Evolutionary conservation across 64 coral and sea anemone species (phyloP).

Genomic region (Montipora foliosa): DNA sequence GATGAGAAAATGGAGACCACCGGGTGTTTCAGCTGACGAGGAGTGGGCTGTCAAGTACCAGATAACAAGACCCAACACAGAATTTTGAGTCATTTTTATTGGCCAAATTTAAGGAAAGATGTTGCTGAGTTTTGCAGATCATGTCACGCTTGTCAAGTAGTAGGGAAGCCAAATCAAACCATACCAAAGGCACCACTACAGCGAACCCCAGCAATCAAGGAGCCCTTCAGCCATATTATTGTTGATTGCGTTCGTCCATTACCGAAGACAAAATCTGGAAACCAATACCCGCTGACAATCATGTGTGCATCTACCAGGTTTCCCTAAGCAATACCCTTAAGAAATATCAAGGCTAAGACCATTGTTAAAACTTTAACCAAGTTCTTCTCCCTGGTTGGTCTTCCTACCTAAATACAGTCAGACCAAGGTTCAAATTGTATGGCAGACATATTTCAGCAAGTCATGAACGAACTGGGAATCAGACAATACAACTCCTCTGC

Average conservation of each 20-base stretch:
- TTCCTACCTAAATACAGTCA: constrained; percentile 61
- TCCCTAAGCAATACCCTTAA: constrained; percentile 66
- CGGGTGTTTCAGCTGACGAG: constrained; percentile 34
- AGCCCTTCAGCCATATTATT: constrained; percentile 40
- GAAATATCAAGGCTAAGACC: constrained; percentile 65
- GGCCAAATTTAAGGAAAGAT: constrained; percentile 25
- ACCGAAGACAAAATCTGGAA: constrained; percentile 37
- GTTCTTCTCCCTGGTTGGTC: constrained; percentile 50
- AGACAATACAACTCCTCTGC: constrained; percentile 57
- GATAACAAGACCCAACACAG: neutral
- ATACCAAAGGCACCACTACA: neutral
- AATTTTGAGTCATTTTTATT: constrained; percentile 18
- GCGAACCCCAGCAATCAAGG: too few relatives aligned
- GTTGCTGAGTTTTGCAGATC: constrained; percentile 13
- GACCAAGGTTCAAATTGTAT: neutral
- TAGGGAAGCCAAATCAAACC: constrained; percentile 35
- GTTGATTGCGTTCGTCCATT: constrained; percentile 64
- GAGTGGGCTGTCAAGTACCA: constrained; percentile 60
- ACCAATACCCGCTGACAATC: neutral
- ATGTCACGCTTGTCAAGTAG: constrained; percentile 54
- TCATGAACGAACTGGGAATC: neutral
- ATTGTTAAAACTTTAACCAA: constrained; percentile 57
- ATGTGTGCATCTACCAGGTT: constrained; percentile 71
- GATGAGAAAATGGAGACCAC: constrained; percentile 74
- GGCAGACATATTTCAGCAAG: constrained; percentile 19